Percentiles rank a stretch among this genome's conserved stretches.
Conservation (phyloP, 1,140 invertebrate genomes). For the Drosophila kurseongensis region DNA sequence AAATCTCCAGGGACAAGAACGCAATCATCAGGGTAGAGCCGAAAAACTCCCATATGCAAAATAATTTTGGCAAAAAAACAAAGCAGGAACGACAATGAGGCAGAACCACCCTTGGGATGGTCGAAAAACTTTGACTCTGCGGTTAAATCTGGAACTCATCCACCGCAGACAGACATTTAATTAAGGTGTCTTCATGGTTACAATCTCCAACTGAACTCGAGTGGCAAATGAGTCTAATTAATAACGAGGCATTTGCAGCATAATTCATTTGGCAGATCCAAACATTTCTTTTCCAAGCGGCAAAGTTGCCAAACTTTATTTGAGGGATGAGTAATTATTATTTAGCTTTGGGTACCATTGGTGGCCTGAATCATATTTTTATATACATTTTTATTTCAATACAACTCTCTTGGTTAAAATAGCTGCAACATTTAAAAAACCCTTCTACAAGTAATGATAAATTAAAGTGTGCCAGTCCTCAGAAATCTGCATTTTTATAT, state of each 20-base stretch:
- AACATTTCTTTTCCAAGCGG: conserved; percentile 9
- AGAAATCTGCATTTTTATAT: too few species aligned
- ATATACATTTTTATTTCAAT: too few species aligned
- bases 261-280: conserved; percentile 61
- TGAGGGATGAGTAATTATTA: conserved; percentile 28
- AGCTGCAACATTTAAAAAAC: too few species aligned
- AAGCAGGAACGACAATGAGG: conserved; percentile 14
- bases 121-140: conserved; percentile 73
- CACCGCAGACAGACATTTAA: conserved; percentile 77
- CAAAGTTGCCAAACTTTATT: neutral
- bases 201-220: conserved; percentile 56
- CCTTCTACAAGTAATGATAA: too few species aligned
- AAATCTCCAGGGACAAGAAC: conserved; percentile 56
- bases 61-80: conserved; percentile 51
- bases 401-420: too few species aligned
- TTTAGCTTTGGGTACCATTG: neutral
- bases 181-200: conserved; percentile 83
- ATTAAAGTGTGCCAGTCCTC: neutral
- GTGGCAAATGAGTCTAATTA: conserved; percentile 84
- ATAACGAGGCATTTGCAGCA: conserved; percentile 83
- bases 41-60: conserved; percentile 41
- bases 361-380: neutral
- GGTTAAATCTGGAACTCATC: conserved; percentile 53
- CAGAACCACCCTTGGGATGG: conserved; percentile 38
- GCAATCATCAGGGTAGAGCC: conserved; percentile 37